phyloP scores from a whole-genome alignment of 2,113 vertebrate genomes.

The Aptenodytes patagonicus region DNA sequence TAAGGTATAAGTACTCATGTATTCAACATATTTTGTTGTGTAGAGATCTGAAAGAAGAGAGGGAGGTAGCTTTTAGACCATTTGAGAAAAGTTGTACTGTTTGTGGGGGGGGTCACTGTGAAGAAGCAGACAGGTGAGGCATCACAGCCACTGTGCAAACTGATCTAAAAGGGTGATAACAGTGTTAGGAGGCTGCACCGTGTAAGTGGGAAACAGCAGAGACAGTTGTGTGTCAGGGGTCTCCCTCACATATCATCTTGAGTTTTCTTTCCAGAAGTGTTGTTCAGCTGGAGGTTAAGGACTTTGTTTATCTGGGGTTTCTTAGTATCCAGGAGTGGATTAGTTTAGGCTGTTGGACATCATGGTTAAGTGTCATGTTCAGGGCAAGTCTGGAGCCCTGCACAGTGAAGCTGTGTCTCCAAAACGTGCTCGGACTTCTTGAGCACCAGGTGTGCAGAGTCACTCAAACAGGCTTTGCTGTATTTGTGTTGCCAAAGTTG shows the following conservation, averaged over 20 bases:
- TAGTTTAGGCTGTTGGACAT: background rate
- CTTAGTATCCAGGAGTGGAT: background rate
- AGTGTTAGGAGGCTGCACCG: background rate
- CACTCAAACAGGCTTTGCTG: background rate
- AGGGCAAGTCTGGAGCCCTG: background rate
- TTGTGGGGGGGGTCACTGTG: no score
- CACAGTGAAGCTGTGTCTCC: background rate
- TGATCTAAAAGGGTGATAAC: no score
- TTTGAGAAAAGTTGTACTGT: no score
- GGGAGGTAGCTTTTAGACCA: no score
- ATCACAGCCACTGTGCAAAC: no score
- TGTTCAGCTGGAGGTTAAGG: background rate
- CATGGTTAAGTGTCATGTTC: no score
- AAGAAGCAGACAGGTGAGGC: background rate
- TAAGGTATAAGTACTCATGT: accelerated
- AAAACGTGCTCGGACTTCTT: background rate
- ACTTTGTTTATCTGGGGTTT: background rate
- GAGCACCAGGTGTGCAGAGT: background rate
- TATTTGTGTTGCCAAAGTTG: background rate
- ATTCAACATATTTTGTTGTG: background rate
- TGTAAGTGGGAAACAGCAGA: no score
- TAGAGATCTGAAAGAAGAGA: background rate
- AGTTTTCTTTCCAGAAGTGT: background rate
- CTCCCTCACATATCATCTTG: background rate
- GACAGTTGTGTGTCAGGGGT: background rate